A percentile compares a stretch with the other conserved stretches of the same genome.
Evolutionary conservation across 2,888 invertebrate genomes (phyloP).

Genomic region (Hyles lineata): DNA sequence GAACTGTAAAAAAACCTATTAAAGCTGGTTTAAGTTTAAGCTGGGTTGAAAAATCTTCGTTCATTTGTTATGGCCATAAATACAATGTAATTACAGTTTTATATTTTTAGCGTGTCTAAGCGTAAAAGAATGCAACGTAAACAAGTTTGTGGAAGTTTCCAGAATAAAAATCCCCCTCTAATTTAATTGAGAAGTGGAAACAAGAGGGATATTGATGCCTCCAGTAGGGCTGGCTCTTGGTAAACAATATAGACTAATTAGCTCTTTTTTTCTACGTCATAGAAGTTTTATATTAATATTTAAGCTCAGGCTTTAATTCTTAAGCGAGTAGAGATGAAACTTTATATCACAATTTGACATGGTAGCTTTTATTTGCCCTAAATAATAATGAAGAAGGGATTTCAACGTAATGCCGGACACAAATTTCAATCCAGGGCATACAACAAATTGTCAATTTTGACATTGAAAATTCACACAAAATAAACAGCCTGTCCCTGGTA

Average conservation of each 20-base stretch:
- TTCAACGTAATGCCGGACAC: too few species aligned
- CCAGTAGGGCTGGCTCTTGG: conserved; percentile 28
- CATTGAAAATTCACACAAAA: not conserved
- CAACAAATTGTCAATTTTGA: too few species aligned
- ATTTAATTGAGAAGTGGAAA: conserved; percentile 50
- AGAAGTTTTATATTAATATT: not conserved
- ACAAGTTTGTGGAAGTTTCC: conserved; percentile 41
- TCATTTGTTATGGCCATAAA: not conserved
- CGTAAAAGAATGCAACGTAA: conserved; percentile 38
- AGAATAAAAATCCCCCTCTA: conserved; percentile 46
- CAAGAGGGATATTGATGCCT: conserved; percentile 44
- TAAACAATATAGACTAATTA: conserved; percentile 7
- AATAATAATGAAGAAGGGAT: too few species aligned
- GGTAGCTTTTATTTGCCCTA: too few species aligned
- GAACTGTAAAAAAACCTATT: too few species aligned
- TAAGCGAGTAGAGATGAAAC: not conserved
- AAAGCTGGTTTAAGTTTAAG: not conserved
- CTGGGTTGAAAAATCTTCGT: not conserved
- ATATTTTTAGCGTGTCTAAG: not conserved
- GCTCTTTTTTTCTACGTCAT: not conserved
- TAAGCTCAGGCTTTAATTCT: not conserved
- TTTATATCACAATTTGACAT: too few species aligned
- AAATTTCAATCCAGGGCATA: too few species aligned
- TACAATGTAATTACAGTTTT: not conserved
- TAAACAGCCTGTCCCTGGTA: too few species aligned